These are phyloP conservation scores for Alethe castanea DNA, from an alignment of 2,113 vertebrate species.

Conservation along the genomic window DNA sequence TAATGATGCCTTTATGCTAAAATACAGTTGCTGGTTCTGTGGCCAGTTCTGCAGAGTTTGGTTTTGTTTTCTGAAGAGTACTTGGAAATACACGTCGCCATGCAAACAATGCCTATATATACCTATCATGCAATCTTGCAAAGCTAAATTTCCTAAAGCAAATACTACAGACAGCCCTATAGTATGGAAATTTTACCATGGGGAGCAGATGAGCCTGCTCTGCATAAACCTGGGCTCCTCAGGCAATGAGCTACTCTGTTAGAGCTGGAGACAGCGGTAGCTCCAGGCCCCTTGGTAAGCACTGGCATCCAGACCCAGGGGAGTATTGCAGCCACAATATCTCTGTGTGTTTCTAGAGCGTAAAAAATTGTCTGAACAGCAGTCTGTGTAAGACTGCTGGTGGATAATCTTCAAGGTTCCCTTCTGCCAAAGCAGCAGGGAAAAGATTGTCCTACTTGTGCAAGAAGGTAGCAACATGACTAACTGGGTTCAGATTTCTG, in stretches of 20 bases:
- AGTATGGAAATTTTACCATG: not conserved
- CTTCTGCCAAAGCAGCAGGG: not conserved
- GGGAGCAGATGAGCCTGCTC: not conserved
- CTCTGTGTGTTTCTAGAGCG: not conserved
- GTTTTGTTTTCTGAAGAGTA: not conserved
- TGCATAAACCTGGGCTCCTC: rapidly evolving
- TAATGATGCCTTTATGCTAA: not conserved
- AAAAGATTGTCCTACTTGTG: not conserved
- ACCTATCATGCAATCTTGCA: not conserved
- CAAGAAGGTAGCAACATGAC: not conserved
- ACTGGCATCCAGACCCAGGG: not conserved
- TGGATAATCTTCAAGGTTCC: not conserved
- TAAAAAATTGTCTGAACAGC: not conserved
- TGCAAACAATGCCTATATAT: not conserved
- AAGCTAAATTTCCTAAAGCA: not conserved
- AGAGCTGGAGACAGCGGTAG: not conserved
- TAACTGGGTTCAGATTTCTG: not conserved
- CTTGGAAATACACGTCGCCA: not conserved
- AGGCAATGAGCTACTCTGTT: not conserved
- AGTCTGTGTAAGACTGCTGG: not conserved
- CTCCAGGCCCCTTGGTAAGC: not conserved
- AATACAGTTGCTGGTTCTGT: not conserved
- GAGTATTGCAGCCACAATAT: not conserved
- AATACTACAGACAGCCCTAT: not conserved
- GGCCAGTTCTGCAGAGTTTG: not conserved